Evolutionary conservation across 2,888 invertebrate species (phyloP), one percentile per base, ranked within the genome.

Genomic region (Ametastegia equiseti): DNA sequence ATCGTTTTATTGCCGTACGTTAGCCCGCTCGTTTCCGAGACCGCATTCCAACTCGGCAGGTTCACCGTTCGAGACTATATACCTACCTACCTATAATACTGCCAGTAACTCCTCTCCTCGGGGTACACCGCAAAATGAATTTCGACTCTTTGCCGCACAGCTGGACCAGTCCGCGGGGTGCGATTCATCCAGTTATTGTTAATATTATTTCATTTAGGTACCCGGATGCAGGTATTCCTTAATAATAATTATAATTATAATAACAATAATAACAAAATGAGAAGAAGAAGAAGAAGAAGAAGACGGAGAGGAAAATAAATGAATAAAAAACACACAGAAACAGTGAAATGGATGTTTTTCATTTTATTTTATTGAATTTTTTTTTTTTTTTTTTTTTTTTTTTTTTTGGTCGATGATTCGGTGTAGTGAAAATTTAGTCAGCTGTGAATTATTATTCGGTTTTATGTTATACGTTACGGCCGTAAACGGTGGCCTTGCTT

Each of bases 11-110:
- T 78, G 78, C 54, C n/a, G n/a, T 60, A 75, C 57, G 33, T 54
- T 30, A 54, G 36, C 54, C 39, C 54, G 60, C 78, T 78, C 78
- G 60, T 60, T 78, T 71, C 69, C 30, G 71, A 71, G 80, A 71
- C 71, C 54, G 71, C 80, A 60, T 71, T 80, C 80, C 71, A 60
- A 15, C 57, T 65, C 69, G 71, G 67, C 80, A 71, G 80, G 80
- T 80, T 80, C 60, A 15, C 80, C 78, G 78, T 78, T 78, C 78
- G 42, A 78, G 67, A 39, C 9, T n/a, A n/a, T n/a, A n/a, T n/a
- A n/a, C n/a, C n/a, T n/a, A n/a, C n/a, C 39, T 39, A 45, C 42
- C 19, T 19, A 69, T 13, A 11, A 39, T 69, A 69, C 13, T 13
- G 9, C 69, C 19, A 27, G 65, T 9, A 23, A 57, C n/a, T 2